Base-by-base conservation (phyloP, 1,140 invertebrate species). In the Mamestra configurata region DNA sequence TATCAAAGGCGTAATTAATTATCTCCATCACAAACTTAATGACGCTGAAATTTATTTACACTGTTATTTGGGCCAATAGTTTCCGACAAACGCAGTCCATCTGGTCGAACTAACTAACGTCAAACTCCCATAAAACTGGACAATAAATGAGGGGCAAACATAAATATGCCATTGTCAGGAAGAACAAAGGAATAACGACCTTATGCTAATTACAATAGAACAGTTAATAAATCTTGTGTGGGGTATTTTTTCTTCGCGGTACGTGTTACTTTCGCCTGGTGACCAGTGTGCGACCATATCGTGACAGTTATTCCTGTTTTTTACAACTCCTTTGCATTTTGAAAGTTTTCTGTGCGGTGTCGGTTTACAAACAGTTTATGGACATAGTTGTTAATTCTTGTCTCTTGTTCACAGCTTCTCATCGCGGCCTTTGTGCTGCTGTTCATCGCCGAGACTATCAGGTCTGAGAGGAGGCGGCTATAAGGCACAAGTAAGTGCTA, bases 121-220 rank as follows among this genome's bases (percentile, higher is more conserved):
- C 51, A 51, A 61, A 59, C 61, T 79, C 51, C 49, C 61, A 68
- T 77, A 77, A 77, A 77, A 77, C 72, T 49, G 73, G 73, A 76
- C 73, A 76, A 64, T 76, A 76, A 64, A 76, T 64, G 55, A 15
- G 55, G 24, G 49, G 31, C 57, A 49, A 59, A 76, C 37, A 27
- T 64, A 76, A 76, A 61, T 64, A 76, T 57, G 43, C 10, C 43
- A 61, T 76, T 76, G 40, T 37, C 24, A 46, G 13, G 7, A 43
- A 61, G 43, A 27, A 24, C 37, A 35, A 64, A 27, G 27, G 57
- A 76, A 49, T 35, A 20, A 18, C 40, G 20, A 76, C 55, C 40
- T 64, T 75, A 75, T 31, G 10, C 0, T 4, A 4, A 31, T 53
- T 15, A 24, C 7, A 22, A 57, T 73, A 73, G 31, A 37, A 7